Evolutionary conservation across 2,113 vertebrate genomes (phyloP), one percentile per base, ranked within the genome.

Genomic region (Tetrax tetrax): DNA sequence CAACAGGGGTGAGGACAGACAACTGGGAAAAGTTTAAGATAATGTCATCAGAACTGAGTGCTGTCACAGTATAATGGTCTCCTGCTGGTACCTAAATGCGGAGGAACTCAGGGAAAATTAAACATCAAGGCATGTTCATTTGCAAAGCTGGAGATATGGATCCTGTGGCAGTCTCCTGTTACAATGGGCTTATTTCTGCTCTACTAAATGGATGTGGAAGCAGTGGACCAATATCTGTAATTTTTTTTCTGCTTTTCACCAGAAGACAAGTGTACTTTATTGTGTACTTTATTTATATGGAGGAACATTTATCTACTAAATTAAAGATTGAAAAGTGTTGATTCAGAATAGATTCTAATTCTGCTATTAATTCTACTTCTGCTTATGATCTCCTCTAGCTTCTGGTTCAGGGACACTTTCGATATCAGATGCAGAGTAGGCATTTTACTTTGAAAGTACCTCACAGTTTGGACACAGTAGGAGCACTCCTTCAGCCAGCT

Each of bases 1-100:
- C 96, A 95, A 96, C 96, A 69, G 96, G 96, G 92, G 92, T 95
- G 94, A 95, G 74, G 86, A 96, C 1, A 1, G 91, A 95, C 96
- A 96, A 96, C 92, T 89, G 94, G 80, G 96, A 97, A 95, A 93
- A 95, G 95, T 93, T 96, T 94, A 79, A 96, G 96, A 95, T 97
- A 97, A 95, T 96, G 95, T 96, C 97, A 97, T 95, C 96, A 96
- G 90, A 93, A 89, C 69, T 59, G 92, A 97, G 91, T 63, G 88
- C 90, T 96, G 96, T 96, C 96, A 96, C 91, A 95, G 66, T 81
- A 45, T 91, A 97, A 97, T 94, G 87, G 78, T 45, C 89, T 89
- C 96, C 96, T 89, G 95, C 93, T 97, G 96, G 80, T 80, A 68
- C 93, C 87, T 94, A 96, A 97, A 97, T 80, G 95, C 95, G 89